These are phyloP conservation scores for Clarias fuscus DNA, from an alignment of 2,797 vertebrate genomes.

Conservation along the genomic window DNA sequence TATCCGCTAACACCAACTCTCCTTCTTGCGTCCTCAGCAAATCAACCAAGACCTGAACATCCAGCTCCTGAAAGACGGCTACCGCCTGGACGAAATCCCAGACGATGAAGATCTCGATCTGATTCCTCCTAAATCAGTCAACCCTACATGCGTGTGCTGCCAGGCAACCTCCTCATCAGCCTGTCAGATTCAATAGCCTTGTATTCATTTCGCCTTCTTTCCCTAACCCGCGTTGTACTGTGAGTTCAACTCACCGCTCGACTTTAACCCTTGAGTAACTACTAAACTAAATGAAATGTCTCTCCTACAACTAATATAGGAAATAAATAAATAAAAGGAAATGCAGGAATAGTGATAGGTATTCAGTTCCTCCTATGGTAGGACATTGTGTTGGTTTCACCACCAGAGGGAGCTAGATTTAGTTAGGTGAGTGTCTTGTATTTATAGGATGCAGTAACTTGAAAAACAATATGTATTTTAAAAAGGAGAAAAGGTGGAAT, in stretches of 20 bases:
- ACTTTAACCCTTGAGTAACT: constrained; percentile 43
- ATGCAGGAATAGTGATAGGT: constrained; percentile 67
- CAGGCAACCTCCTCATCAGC: constrained; percentile 93
- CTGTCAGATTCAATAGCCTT: constrained; percentile 94
- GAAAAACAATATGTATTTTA: constrained; percentile 26
- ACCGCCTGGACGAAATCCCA: constrained; percentile 95
- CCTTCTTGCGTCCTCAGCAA: constrained; percentile 80
- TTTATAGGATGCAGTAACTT: constrained; percentile 27
- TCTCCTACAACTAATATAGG: constrained; percentile 48
- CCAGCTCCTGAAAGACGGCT: constrained; percentile 97
- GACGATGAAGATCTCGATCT: constrained; percentile 97
- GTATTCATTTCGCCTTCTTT: constrained; percentile 4
- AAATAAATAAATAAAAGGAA: constrained; percentile 32
- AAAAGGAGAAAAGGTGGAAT: constrained; percentile 2
- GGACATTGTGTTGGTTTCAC: constrained; percentile 71
- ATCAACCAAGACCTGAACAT: constrained; percentile 99
- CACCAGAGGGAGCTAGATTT: constrained; percentile 45
- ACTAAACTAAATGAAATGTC: constrained; percentile 44
- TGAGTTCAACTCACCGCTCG: constrained; percentile 63
- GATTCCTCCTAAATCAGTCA: constrained; percentile 97
- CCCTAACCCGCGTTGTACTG: constrained; percentile 10
- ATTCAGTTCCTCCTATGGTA: constrained; percentile 92
- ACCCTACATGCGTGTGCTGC: constrained; percentile 98
- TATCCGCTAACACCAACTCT: not conserved
- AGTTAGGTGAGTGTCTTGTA: constrained; percentile 21